Base-by-base conservation (phyloP, 2,797 vertebrate genomes). In the Onychomys torridus region DNA sequence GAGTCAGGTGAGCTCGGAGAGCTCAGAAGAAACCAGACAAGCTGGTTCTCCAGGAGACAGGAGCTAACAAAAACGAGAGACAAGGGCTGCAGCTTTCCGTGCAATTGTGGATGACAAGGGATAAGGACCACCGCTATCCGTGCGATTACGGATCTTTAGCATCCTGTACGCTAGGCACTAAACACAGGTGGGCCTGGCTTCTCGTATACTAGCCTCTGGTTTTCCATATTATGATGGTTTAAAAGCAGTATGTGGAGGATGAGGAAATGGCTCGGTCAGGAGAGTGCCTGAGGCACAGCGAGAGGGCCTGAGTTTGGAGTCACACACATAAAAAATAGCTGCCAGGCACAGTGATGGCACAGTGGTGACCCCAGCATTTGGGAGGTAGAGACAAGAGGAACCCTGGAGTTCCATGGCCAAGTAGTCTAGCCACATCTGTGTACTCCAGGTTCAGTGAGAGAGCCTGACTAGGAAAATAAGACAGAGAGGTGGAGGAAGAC, bases 181-280 rank as follows among this genome's bases (percentile, higher is more conserved):
- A 46, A 25, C 13, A 16, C 65, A 19, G 49, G 25, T 1, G 0
- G 6, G 57, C 76, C 61, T 55, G 46, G 55, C 32, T n/a, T 29
- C 25, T 4, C 0, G 5, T 1, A 46, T 0, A 11, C 13, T 32
- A 17, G 11, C 4, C 52, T 21, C 25, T 25, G 25, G 12, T 8
- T 65, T 19, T 21, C 32, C 12, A 2, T 46, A 17, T 52, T 10
- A 27, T n/a, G n/a, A 71, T 17, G 77, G 32, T 4, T 16, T 32
- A 34, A 65, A 65, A 34, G 40, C 82, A 5, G 27, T 12, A 16
- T 43, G 37, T 12, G 59, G 27, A 63, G 37, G 59, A 27, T 43
- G 25, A 25, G 55, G 59, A 63, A 29, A 11, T 2, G 8, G 8
- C 37, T 43, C 9, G 5, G 59, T 29, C 25, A 32, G 16, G 6